Evolutionary conservation across 2,888 invertebrate genomes (phyloP), one percentile per base, ranked within the genome.

Genomic region (Polietes domitor): DNA sequence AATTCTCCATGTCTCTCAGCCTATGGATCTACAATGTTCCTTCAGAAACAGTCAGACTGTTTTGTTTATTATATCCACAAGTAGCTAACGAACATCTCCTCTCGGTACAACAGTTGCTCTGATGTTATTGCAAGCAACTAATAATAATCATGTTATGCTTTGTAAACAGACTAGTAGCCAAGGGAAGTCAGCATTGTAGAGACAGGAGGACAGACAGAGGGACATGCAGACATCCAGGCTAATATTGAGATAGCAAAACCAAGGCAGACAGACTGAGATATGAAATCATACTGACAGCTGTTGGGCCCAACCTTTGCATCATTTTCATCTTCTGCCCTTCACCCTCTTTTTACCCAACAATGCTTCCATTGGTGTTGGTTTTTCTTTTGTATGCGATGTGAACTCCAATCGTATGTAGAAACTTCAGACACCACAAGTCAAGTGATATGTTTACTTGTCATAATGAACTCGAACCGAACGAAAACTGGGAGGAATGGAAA

Each of bases 401-500:
- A 76, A 61, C 77, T 78, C 53, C n/a, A n/a, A n/a, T 37, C 53
- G 37, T 10, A 70, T 70, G n/a, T n/a, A 55, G 61, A 77, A 47
- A 5, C 78, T 71, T 32, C 61, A 82, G 82, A 79, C 82, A 82
- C 17, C 65, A 58, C 17, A 37, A 58, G 24, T 58, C 78, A 68
- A 76, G 79, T 79, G 76, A 83, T 83, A 79, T 83, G 76, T 83
- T 83, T 73, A 77, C 73, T 77, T 83, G 76, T 83, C 83, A 83
- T 79, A 83, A 83, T 76, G 76, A 76, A 79, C 79, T 53, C 61
- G 53, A 58, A 75, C 74, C 53, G 53, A 81, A 70, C 63, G 47
- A 61, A 77, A 7, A 55, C 65, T 21, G 58, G 61, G 70, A 15
- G 53, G 41, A 70, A 80, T 53, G 19, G 50, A 12, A 19, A 32